phyloP scores from a whole-genome alignment of 2,797 vertebrate genomes.

The Sebastes alutus region DNA sequence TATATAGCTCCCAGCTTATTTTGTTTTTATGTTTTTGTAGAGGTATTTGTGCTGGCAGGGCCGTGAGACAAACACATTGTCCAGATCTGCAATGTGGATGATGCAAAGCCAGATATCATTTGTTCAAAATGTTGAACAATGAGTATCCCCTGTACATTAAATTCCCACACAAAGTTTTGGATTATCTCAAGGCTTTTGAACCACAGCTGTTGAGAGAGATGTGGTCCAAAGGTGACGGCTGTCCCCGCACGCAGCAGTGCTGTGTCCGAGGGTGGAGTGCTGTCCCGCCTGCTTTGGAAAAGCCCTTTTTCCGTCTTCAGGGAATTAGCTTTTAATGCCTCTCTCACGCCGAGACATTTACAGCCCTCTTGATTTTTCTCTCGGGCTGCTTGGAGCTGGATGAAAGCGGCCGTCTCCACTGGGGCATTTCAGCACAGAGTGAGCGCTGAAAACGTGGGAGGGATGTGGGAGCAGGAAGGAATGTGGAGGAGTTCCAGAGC shows the following conservation, averaged over 20 bases:
- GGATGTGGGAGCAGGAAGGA: constrained; percentile 61
- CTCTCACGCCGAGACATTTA: constrained; percentile 73
- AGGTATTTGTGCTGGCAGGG: not conserved
- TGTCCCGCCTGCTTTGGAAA: constrained; percentile 44
- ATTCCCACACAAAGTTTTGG: not conserved
- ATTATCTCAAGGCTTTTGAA: not conserved
- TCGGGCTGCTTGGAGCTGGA: constrained; percentile 63
- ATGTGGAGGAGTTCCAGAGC: constrained; percentile 59
- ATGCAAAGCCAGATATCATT: not conserved
- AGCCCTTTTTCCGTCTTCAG: constrained; percentile 45
- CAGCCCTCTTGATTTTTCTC: constrained; percentile 72
- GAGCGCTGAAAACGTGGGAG: constrained; percentile 58
- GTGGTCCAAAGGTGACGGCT: not conserved
- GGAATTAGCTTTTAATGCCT: constrained; percentile 64
- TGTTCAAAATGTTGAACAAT: not conserved
- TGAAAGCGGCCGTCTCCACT: constrained; percentile 68
- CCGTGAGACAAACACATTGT: not conserved
- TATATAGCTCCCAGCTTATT: not conserved
- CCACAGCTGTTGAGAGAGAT: not conserved
- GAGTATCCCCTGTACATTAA: not conserved
- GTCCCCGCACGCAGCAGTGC: not conserved
- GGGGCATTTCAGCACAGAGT: constrained; percentile 56
- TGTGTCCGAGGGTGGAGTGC: not conserved
- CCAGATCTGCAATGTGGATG: not conserved
- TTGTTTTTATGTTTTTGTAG: not conserved